phyloP scores from a whole-genome alignment of 2,888 invertebrate genomes.

The Melanargia galathea region DNA sequence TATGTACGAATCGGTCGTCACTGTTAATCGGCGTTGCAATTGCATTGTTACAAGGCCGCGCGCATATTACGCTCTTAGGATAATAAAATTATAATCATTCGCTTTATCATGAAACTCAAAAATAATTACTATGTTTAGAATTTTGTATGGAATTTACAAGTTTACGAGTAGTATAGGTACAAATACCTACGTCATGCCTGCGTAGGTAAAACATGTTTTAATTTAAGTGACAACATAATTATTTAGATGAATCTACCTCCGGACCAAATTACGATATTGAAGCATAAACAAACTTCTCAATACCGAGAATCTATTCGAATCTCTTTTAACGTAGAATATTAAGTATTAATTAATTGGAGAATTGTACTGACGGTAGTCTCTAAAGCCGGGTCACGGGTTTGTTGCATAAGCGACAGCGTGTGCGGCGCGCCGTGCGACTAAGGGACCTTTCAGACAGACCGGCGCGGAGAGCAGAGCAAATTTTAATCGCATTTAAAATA shows the following conservation, averaged over 20 bases:
- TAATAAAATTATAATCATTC: slow-evolving; percentile 1
- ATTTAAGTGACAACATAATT: neutral
- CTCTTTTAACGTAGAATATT: neutral
- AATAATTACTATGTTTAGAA: slow-evolving; percentile 5
- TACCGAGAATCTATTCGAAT: neutral
- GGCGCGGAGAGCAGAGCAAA: too few relatives aligned
- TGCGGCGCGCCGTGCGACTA: too few relatives aligned
- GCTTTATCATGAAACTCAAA: neutral
- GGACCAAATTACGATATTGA: slow-evolving; percentile 2
- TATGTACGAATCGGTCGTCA: too few relatives aligned
- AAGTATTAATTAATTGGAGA: neutral
- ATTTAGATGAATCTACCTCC: slow-evolving; percentile 4
- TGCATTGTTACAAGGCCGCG: neutral
- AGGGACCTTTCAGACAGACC: too few relatives aligned
- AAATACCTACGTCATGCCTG: neutral
- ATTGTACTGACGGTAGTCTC: neutral
- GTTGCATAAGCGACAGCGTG: too few relatives aligned
- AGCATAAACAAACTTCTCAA: neutral
- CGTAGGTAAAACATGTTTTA: neutral
- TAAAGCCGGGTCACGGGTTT: too few relatives aligned
- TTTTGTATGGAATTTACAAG: slow-evolving; percentile 6
- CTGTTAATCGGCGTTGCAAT: too few relatives aligned
- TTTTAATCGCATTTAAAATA: too few relatives aligned
- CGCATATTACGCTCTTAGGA: neutral
- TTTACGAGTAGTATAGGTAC: neutral